phyloP scores from a whole-genome alignment of 1,140 invertebrate genomes.

The Hyphantria cunea region DNA sequence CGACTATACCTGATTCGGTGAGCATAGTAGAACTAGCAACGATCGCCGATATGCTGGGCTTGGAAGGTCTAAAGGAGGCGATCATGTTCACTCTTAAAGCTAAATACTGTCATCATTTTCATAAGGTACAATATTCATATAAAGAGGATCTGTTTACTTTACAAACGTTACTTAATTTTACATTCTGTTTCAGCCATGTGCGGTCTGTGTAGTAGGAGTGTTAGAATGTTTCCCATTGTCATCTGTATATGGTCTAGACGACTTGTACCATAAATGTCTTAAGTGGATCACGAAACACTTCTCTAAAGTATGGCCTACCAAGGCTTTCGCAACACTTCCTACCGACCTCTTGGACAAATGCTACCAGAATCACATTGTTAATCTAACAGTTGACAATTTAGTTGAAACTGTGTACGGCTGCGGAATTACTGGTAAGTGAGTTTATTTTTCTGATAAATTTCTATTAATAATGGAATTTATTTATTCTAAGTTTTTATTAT shows the following conservation, averaged over 20 bases:
- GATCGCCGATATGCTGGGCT: constrained; percentile 92
- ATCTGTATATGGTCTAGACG: constrained; percentile 92
- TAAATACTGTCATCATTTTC: constrained; percentile 95
- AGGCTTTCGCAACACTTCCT: constrained; percentile 91
- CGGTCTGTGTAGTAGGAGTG: constrained; percentile 89
- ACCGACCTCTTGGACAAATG: constrained; percentile 91
- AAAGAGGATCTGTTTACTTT: neutral
- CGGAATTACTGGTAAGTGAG: constrained; percentile 55
- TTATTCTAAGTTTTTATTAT: neutral
- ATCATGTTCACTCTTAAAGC: constrained; percentile 93
- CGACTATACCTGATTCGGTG: constrained; percentile 91
- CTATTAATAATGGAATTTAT: too few relatives aligned
- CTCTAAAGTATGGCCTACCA: constrained; percentile 92
- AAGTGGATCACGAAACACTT: constrained; percentile 94
- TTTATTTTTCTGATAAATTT: too few relatives aligned
- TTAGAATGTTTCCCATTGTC: constrained; percentile 92
- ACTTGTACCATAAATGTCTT: constrained; percentile 91
- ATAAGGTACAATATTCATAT: constrained; percentile 83
- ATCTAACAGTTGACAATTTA: constrained; percentile 81
- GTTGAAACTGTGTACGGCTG: constrained; percentile 72
- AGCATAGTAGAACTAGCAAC: constrained; percentile 93
- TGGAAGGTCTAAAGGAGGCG: constrained; percentile 95
- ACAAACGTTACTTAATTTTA: neutral
- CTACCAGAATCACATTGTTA: constrained; percentile 90
- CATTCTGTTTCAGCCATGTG: constrained; percentile 85